Conservation (phyloP, 2,113 vertebrate genomes). For the Colius striatus region DNA sequence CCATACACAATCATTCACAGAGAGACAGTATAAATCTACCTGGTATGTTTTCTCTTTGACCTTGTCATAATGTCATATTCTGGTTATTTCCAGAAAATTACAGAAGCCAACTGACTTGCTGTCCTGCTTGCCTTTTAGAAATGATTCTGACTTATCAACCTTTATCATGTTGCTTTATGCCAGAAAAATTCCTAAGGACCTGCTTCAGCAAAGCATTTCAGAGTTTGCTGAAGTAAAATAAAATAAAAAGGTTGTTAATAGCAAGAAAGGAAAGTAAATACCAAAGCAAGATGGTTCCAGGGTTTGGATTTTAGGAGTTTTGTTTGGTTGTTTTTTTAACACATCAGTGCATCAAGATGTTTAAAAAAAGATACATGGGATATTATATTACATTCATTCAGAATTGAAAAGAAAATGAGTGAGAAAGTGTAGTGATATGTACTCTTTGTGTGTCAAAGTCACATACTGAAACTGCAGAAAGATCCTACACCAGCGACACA, state of each 20-base stretch:
- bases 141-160: neutral
- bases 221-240: neutral
- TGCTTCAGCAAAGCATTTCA: neutral
- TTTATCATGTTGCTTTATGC: slow-evolving; percentile 11
- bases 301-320: neutral
- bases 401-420: neutral
- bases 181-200: slow-evolving; percentile 29
- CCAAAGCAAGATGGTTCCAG: neutral
- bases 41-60: slow-evolving; percentile 49
- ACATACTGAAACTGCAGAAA: slow-evolving; percentile 16
- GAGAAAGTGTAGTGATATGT: neutral
- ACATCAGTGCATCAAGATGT: neutral
- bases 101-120: slow-evolving; percentile 23
- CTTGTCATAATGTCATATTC: slow-evolving; percentile 40
- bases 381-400: neutral
- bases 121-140: slow-evolving; percentile 21
- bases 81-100: slow-evolving; percentile 56
- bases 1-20: slow-evolving; percentile 55
- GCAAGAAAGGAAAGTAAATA: neutral
- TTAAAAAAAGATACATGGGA: neutral
- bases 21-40: slow-evolving; percentile 53
- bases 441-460: neutral
- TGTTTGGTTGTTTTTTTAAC: neutral
- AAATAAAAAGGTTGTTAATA: neutral
- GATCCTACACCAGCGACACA: slow-evolving; percentile 5